A percentile compares a stretch with the other conserved stretches of the same genome.
Evolutionary conservation across 2,113 vertebrate genomes (phyloP).

Genomic region (Nycticorax nycticorax): DNA sequence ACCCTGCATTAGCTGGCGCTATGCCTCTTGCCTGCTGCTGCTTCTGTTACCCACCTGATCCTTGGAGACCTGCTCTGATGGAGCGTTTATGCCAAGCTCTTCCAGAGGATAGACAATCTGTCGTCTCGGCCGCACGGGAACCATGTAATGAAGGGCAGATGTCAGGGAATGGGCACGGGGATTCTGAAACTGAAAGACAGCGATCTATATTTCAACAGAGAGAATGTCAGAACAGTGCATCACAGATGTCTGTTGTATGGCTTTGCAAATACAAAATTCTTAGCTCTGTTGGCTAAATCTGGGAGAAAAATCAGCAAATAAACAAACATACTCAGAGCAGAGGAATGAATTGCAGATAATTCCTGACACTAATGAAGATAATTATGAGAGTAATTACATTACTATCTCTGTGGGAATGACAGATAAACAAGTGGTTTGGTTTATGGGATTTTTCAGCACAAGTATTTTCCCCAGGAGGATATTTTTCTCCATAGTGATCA

Average conservation of each 20-base stretch:
- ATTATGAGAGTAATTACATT: slow-evolving; percentile 98
- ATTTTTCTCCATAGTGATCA: slow-evolving; percentile 75
- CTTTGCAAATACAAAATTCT: slow-evolving; percentile 73
- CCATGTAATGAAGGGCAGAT: slow-evolving; percentile 84
- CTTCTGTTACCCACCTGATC: slow-evolving; percentile 85
- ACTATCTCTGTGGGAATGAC: slow-evolving; percentile 98
- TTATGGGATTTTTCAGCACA: slow-evolving; percentile 85
- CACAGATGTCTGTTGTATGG: slow-evolving; percentile 72
- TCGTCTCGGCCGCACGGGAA: slow-evolving; percentile 90
- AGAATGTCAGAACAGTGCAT: slow-evolving; percentile 71
- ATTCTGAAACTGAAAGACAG: slow-evolving; percentile 80
- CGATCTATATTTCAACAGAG: slow-evolving; percentile 71
- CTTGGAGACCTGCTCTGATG: slow-evolving; percentile 84
- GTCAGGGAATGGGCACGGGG: slow-evolving; percentile 84
- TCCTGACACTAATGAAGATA: slow-evolving; percentile 98
- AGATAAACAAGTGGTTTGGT: slow-evolving; percentile 95
- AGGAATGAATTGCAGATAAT: slow-evolving; percentile 92
- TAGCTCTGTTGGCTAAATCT: slow-evolving; percentile 77
- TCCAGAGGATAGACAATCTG: slow-evolving; percentile 95
- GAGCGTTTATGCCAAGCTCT: slow-evolving; percentile 89
- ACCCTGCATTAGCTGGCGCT: slow-evolving; percentile 65
- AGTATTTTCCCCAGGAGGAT: slow-evolving; percentile 81
- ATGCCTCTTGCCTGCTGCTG: slow-evolving; percentile 75
- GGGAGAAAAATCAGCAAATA: slow-evolving; percentile 77
- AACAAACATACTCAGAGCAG: slow-evolving; percentile 82